Percentiles rank a stretch among this genome's conserved stretches.
Evolutionary conservation across 1,140 invertebrate species (phyloP).

Genomic region (Pogonus chalceus): DNA sequence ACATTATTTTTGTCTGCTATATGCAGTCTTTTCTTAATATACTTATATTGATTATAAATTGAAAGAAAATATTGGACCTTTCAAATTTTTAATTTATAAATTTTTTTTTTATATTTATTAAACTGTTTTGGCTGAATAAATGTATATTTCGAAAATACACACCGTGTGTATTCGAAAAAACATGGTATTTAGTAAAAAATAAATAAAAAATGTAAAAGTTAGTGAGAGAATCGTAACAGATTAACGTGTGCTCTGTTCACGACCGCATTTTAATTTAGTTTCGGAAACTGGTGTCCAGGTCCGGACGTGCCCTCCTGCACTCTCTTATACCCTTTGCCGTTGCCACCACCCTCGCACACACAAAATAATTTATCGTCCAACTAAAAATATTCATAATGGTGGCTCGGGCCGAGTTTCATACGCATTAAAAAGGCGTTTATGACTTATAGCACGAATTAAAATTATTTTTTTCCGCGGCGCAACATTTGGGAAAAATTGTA

Average conservation of each 20-base stretch:
- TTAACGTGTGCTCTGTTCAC: neutral
- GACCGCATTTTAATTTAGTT: conserved; percentile 7
- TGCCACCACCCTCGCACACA: neutral
- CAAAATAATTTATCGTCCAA: neutral
- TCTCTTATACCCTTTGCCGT: no score
- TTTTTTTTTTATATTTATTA: no score
- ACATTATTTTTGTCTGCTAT: no score
- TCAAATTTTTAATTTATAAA: no score
- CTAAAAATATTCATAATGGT: conserved; percentile 5
- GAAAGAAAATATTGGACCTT: no score
- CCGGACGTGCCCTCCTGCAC: neutral
- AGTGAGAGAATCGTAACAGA: neutral
- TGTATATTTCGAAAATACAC: no score
- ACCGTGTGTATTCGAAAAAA: no score
- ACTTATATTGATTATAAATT: no score
- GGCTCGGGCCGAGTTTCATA: neutral
- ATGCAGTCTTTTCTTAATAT: no score
- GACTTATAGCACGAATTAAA: neutral
- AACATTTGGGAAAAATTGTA: neutral
- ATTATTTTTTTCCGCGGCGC: neutral
- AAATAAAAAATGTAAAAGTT: no score
- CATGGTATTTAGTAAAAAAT: no score
- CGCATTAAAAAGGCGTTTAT: neutral
- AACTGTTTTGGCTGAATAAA: no score
- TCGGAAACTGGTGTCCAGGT: neutral